phyloP scores from a whole-genome alignment of 2,113 vertebrate genomes.

The Trematomus loennbergii region DNA sequence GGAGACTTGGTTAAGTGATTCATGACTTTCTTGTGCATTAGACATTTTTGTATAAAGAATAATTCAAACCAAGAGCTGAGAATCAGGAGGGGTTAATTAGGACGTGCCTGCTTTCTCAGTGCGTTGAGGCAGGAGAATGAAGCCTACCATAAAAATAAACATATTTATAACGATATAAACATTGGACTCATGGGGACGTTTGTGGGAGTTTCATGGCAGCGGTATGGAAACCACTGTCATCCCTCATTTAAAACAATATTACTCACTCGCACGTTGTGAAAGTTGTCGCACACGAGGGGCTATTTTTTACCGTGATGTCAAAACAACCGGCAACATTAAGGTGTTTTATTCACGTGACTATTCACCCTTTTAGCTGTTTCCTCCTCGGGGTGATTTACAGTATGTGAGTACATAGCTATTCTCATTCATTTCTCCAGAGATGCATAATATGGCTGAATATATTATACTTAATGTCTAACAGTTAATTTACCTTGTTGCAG shows the following conservation, averaged over 20 bases:
- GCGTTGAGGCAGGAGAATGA: slow-evolving; percentile 28
- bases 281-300: background rate
- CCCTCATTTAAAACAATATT: slow-evolving; percentile 65
- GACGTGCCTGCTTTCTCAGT: no score
- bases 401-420: slow-evolving; percentile 6
- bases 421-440: slow-evolving; percentile 42
- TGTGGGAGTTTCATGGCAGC: slow-evolving; percentile 50
- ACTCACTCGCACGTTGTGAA: slow-evolving; percentile 52
- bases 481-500: slow-evolving; percentile 22
- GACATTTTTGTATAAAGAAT: background rate
- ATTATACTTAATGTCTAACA: slow-evolving; percentile 1
- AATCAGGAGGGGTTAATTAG: slow-evolving; percentile 31
- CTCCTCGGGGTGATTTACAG: slow-evolving; percentile 35
- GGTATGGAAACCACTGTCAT: slow-evolving; percentile 58
- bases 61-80: slow-evolving; percentile 17
- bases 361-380: slow-evolving; percentile 35
- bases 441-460: slow-evolving; percentile 9
- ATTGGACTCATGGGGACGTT: slow-evolving; percentile 42
- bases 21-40: slow-evolving; percentile 10
- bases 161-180: slow-evolving; percentile 68
- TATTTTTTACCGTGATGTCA: slow-evolving; percentile 34
- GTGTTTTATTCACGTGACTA: slow-evolving; percentile 28
- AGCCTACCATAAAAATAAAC: slow-evolving; percentile 64
- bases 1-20: slow-evolving; percentile 32
- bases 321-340: slow-evolving; percentile 35